Evolutionary conservation across 1,140 invertebrate genomes (phyloP).

Genomic region (Papilio helenus): DNA sequence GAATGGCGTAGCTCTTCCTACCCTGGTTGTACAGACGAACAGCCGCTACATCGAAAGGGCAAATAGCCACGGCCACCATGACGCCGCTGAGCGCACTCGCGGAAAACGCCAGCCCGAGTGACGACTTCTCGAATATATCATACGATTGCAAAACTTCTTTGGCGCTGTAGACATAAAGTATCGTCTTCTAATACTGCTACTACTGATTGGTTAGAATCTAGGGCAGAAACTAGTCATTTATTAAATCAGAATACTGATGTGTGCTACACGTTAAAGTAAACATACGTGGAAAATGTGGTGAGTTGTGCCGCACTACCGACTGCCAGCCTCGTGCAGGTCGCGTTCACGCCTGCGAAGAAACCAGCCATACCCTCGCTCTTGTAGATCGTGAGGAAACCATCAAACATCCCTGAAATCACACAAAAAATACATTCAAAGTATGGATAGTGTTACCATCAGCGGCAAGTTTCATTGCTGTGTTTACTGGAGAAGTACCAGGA

Average conservation of each 20-base stretch:
- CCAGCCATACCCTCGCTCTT: slow-evolving; percentile 87
- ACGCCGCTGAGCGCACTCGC: slow-evolving; percentile 90
- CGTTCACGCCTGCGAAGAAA: slow-evolving; percentile 69
- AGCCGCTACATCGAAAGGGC: slow-evolving; percentile 93
- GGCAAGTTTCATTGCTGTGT: not conserved
- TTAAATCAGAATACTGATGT: too few relatives aligned
- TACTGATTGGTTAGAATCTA: too few relatives aligned
- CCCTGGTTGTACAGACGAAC: slow-evolving; percentile 95
- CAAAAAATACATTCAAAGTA: not conserved
- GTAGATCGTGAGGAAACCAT: slow-evolving; percentile 88
- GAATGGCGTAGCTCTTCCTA: slow-evolving; percentile 61
- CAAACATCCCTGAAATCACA: slow-evolving; percentile 83
- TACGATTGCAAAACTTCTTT: slow-evolving; percentile 84
- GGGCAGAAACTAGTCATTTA: too few relatives aligned
- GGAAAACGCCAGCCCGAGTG: slow-evolving; percentile 85
- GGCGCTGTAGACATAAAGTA: slow-evolving; percentile 57
- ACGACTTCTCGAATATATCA: slow-evolving; percentile 82
- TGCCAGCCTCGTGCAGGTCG: slow-evolving; percentile 65
- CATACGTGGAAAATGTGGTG: slow-evolving; percentile 73
- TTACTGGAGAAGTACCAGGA: not conserved
- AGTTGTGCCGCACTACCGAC: slow-evolving; percentile 72
- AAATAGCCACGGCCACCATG: slow-evolving; percentile 89
- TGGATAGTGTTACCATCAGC: not conserved
- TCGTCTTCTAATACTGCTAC: not conserved
- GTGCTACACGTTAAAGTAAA: slow-evolving; percentile 4